Evolutionary conservation across 2,113 vertebrate genomes (phyloP).

Genomic region (Jacana jacana): DNA sequence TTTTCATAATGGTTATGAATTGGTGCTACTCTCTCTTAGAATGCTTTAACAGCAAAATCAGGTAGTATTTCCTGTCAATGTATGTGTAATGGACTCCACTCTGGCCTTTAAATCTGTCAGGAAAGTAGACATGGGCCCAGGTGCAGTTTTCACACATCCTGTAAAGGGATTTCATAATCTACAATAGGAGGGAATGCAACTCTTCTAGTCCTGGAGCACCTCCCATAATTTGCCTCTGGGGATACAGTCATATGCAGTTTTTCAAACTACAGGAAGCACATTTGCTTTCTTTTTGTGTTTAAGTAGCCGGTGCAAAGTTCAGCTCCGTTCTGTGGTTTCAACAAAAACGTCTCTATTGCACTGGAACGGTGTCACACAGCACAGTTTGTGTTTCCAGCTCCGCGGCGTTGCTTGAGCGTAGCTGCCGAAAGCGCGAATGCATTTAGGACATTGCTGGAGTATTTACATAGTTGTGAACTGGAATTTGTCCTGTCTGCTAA

Average conservation of each 20-base stretch:
- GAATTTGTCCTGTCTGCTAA: constrained; percentile 50
- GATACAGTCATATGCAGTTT: constrained; percentile 14
- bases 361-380: neutral
- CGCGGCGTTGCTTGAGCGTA: neutral
- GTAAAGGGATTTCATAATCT: constrained; percentile 63
- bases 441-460: neutral
- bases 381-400: constrained; percentile 19
- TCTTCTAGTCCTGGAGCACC: constrained; percentile 43
- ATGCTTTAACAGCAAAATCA: constrained; percentile 45
- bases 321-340: constrained; percentile 19
- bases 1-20: neutral
- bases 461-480: neutral
- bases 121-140: constrained; percentile 39
- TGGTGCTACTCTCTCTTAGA: neutral
- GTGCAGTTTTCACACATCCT: constrained; percentile 66
- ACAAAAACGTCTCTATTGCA: constrained; percentile 35
- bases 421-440: neutral
- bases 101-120: constrained; percentile 69
- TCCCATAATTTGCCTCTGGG: constrained; percentile 42
- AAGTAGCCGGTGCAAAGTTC: constrained; percentile 47
- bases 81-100: constrained; percentile 40
- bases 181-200: neutral
- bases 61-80: constrained; percentile 47
- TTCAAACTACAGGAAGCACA: constrained; percentile 55
- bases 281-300: constrained; percentile 41